phyloP scores from a whole-genome alignment of 2,113 vertebrate species.

The Heterochromis multidens region DNA sequence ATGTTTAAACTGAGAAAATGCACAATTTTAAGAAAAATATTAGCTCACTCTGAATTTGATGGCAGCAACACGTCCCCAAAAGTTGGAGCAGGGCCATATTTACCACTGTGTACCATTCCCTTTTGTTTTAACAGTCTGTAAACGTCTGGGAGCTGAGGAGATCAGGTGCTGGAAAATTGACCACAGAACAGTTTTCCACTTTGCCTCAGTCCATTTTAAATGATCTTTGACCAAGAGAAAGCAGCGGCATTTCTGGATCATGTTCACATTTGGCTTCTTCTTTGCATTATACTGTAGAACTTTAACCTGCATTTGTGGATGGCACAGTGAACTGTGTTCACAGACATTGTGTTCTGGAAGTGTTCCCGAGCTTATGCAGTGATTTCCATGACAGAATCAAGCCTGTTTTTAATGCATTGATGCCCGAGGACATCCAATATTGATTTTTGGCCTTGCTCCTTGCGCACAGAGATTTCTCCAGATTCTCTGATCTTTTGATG shows the following conservation, averaged over 20 bases:
- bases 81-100: no score
- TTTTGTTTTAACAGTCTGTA: background rate
- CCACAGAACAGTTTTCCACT: background rate
- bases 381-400: background rate
- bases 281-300: no score
- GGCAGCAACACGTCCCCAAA: background rate
- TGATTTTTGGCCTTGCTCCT: no score
- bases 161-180: background rate
- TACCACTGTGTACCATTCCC: no score
- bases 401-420: background rate
- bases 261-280: background rate
- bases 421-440: background rate
- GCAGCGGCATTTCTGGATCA: background rate
- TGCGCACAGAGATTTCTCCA: background rate
- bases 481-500: background rate
- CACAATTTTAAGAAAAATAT: background rate
- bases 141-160: background rate
- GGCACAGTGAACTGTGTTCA: background rate
- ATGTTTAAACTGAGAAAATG: background rate
- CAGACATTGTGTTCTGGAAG: no score
- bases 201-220: background rate
- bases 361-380: background rate
- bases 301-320: background rate
- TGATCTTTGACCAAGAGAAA: background rate
- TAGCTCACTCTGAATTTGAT: background rate